phyloP scores from a whole-genome alignment of 2,888 invertebrate genomes.

The Gymnocheta viridis region DNA sequence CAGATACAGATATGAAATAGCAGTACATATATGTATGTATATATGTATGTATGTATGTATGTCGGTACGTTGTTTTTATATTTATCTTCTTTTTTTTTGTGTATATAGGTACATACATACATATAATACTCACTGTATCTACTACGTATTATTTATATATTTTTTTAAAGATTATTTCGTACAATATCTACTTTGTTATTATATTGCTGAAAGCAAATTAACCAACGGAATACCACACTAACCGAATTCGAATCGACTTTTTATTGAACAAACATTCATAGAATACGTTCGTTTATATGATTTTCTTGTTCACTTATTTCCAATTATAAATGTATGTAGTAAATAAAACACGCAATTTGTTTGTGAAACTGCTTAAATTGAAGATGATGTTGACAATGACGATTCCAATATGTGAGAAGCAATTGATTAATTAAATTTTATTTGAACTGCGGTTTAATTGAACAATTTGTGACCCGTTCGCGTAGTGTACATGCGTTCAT shows the following conservation, averaged over 20 bases:
- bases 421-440: conserved; percentile 71
- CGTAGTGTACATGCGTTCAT: conserved; percentile 65
- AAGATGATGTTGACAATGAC: conserved; percentile 29
- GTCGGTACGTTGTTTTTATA: background rate
- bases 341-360: conserved; percentile 46
- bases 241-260: conserved; percentile 15
- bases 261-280: background rate
- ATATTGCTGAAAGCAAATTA: conserved; percentile 19
- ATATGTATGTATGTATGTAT: background rate
- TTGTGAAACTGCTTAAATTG: conserved; percentile 14
- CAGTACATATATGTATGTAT: background rate
- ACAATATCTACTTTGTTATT: conserved; percentile 29
- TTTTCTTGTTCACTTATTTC: conserved; percentile 33
- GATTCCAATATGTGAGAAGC: conserved; percentile 52
- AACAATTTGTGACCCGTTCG: conserved; percentile 70
- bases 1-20: conserved; percentile 25
- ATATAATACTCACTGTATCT: too few species aligned
- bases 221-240: conserved; percentile 6
- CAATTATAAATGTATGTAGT: too few species aligned
- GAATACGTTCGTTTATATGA: background rate
- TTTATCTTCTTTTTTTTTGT: background rate
- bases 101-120: background rate
- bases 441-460: conserved; percentile 71
- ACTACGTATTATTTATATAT: conserved; percentile 14
- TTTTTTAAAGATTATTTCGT: conserved; percentile 30